These are phyloP conservation scores for Strigamia transsilvanica DNA, from an alignment of 2,888 invertebrate genomes.

Conservation along the genomic window DNA sequence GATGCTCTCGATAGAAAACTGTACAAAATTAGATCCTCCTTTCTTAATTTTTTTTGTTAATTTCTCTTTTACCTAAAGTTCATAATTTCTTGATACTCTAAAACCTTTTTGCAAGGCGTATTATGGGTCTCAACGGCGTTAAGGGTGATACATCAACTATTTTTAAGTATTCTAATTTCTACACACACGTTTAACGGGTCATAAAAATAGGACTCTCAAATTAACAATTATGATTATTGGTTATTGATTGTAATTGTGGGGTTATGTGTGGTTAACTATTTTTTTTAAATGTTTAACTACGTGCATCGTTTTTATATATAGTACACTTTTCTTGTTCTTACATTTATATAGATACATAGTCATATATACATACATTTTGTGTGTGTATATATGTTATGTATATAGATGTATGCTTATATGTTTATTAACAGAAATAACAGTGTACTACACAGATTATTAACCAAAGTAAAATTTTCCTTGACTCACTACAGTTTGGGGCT, in stretches of 20 bases:
- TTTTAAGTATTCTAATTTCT: constrained; percentile 35
- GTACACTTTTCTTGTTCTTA: constrained; percentile 18
- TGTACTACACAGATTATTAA: constrained; percentile 47
- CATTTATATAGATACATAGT: constrained; percentile 24
- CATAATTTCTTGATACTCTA: constrained; percentile 27
- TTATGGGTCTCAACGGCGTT: constrained; percentile 6
- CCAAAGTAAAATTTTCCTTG: constrained; percentile 27
- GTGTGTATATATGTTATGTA: constrained; percentile 32
- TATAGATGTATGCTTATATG: constrained; percentile 39
- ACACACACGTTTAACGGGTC: constrained; percentile 53
- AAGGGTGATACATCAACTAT: constrained; percentile 51
- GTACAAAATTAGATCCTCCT: constrained; percentile 53
- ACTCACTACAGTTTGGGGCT: constrained; percentile 6
- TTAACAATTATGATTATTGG: constrained; percentile 54
- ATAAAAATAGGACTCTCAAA: constrained; percentile 54
- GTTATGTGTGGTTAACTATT: constrained; percentile 53
- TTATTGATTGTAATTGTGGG: constrained; percentile 54
- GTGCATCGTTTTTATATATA: constrained; percentile 52
- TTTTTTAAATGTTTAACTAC: constrained; percentile 50
- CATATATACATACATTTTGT: constrained; percentile 41
- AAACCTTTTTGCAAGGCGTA: not conserved
- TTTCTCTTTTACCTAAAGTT: constrained; percentile 36
- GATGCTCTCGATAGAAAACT: constrained; percentile 51
- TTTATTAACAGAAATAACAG: constrained; percentile 52
- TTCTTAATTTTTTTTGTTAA: constrained; percentile 24